Evolutionary conservation across 2,113 vertebrate genomes (phyloP).

Genomic region (Ranitomeya imitator): DNA sequence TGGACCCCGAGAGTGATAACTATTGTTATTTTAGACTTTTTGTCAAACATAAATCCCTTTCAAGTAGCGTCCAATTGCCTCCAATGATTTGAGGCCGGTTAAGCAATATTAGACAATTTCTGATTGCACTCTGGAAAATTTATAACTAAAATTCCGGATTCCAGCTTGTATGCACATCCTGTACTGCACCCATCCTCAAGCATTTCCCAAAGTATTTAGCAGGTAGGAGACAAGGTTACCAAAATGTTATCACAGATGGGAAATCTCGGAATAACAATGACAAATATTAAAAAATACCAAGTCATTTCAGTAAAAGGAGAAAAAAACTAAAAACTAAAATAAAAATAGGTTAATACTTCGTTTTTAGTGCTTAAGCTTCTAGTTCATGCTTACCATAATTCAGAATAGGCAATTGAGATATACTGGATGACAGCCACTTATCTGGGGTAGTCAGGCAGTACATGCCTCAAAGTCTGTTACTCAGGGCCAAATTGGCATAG

Average conservation of each 20-base stretch:
- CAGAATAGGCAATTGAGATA: neutral
- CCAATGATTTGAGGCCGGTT: neutral
- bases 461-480: neutral
- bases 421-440: neutral
- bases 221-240: neutral
- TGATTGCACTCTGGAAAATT: neutral
- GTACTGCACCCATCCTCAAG: constrained; percentile 29
- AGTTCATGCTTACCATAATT: neutral
- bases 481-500: neutral
- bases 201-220: constrained; percentile 18
- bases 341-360: neutral
- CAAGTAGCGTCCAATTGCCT: neutral
- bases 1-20: no score
- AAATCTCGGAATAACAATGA: neutral
- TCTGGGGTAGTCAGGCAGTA: neutral
- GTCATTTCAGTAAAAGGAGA: neutral
- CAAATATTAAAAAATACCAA: neutral
- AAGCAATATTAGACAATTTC: neutral
- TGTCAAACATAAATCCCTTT: neutral
- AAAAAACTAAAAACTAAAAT: neutral
- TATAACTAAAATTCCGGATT: constrained; percentile 6
- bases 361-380: neutral
- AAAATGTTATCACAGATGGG: constrained; percentile 4
- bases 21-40: neutral
- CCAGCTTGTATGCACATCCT: constrained; percentile 25